A percentile compares a stretch with the other conserved stretches of the same genome.
Conservation (phyloP, 2,113 vertebrate species). For the Hippoglossus stenolepis region DNA sequence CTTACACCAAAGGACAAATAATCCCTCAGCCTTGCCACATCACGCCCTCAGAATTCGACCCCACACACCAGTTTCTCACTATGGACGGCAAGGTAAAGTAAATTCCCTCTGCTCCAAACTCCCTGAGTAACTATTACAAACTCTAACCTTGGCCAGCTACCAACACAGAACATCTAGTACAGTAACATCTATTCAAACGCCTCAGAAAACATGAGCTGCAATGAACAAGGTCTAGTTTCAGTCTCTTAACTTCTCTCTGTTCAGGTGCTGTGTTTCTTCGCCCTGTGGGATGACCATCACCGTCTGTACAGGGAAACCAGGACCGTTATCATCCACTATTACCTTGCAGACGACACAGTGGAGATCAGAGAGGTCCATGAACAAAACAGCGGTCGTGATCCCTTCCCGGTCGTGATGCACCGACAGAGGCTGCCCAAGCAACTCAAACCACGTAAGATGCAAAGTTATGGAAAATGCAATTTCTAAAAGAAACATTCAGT, state of each 20-base stretch:
- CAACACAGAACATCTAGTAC: too few relatives aligned
- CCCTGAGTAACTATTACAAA: too few relatives aligned
- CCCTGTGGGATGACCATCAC: conserved; percentile 86
- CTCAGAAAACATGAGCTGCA: too few relatives aligned
- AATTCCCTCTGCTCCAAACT: background rate
- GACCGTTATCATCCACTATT: conserved; percentile 88
- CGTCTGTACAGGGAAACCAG: conserved; percentile 81
- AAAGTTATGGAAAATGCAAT: too few relatives aligned
- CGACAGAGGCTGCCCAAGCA: conserved; percentile 88
- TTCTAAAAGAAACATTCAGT: too few relatives aligned
- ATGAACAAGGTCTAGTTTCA: too few relatives aligned
- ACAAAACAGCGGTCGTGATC: conserved; percentile 88
- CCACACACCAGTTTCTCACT: conserved; percentile 86
- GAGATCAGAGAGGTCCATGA: conserved; percentile 90
- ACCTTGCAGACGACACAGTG: conserved; percentile 90
- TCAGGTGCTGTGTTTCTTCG: conserved; percentile 93
- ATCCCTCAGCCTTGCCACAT: conserved; percentile 61
- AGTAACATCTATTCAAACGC: too few relatives aligned
- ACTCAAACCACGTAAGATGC: conserved; percentile 70
- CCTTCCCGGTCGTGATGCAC: conserved; percentile 88
- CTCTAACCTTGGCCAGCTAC: too few relatives aligned
- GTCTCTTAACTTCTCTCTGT: background rate
- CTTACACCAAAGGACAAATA: conserved; percentile 80
- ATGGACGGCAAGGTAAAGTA: conserved; percentile 89
- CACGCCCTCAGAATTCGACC: conserved; percentile 81